These are phyloP conservation scores for Psammodynastes pulverulentus DNA, from an alignment of 2,113 vertebrate species.

Conservation along the genomic window DNA sequence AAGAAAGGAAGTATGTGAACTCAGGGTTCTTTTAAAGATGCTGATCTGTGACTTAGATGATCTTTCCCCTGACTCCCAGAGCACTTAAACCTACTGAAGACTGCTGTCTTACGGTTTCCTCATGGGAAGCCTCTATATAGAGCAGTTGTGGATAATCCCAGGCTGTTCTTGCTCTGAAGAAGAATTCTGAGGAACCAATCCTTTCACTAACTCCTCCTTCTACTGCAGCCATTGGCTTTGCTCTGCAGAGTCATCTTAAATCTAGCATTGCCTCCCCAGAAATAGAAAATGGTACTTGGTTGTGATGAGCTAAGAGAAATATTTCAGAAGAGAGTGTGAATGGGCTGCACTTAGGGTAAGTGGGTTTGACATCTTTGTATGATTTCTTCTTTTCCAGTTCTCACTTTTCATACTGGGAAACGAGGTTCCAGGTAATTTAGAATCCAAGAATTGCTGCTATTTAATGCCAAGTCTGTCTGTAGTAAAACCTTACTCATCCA, in stretches of 20 bases:
- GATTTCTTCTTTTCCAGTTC: not conserved
- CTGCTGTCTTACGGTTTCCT: not conserved
- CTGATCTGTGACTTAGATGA: not conserved
- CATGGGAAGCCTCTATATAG: not conserved
- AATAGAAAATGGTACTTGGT: not conserved
- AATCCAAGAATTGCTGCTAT: not conserved
- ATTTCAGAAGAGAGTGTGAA: not conserved
- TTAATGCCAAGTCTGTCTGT: not conserved
- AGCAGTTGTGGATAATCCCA: not conserved
- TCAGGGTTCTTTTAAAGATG: not conserved
- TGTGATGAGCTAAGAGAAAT: not conserved
- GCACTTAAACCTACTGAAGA: not conserved
- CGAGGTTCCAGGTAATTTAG: not conserved
- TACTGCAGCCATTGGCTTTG: not conserved
- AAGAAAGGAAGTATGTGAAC: not conserved
- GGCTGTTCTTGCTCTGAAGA: not conserved
- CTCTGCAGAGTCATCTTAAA: not conserved
- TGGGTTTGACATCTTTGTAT: not conserved
- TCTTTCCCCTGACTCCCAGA: not conserved
- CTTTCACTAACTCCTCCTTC: not conserved
- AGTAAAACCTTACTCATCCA: not conserved
- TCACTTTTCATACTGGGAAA: not conserved
- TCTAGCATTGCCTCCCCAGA: not conserved
- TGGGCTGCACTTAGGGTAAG: not conserved
- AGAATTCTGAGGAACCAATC: not conserved